Conservation (phyloP, 30 jellyfish, hydroid and myxozoan species). For the Turritopsis rubra region DNA sequence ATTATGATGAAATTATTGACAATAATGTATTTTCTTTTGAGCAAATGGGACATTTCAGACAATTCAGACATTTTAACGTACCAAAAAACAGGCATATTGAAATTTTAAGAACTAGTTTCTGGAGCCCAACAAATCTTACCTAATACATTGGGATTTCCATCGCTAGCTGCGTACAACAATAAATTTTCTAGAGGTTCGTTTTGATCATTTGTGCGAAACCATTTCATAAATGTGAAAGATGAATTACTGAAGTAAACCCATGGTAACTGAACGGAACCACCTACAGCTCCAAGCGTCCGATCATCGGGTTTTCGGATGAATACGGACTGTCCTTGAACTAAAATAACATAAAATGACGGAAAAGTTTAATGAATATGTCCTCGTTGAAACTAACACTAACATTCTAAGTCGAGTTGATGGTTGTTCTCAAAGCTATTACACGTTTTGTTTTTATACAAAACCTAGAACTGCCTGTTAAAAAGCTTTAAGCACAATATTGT, state of each 20-base stretch:
- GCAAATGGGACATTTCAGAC: too few species aligned
- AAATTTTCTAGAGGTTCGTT: background rate
- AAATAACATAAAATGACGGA: background rate
- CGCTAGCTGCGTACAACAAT: background rate
- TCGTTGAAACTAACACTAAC: too few species aligned
- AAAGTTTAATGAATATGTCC: too few species aligned
- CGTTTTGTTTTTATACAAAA: too few species aligned
- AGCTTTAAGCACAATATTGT: too few species aligned
- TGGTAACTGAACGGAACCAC: background rate
- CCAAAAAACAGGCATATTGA: background rate
- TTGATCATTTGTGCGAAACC: slow-evolving; percentile 21
- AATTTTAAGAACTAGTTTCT: too few species aligned
- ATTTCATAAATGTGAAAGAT: background rate
- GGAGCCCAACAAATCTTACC: background rate
- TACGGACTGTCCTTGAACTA: background rate
- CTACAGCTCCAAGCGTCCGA: slow-evolving; percentile 9
- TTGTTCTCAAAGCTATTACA: too few species aligned
- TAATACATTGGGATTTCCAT: background rate
- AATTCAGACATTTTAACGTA: too few species aligned
- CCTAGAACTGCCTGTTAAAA: too few species aligned
- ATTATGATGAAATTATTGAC: background rate
- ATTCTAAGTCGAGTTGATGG: too few species aligned
- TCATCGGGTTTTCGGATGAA: slow-evolving; percentile 14
- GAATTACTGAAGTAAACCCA: slow-evolving; percentile 7
- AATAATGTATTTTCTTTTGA: too few species aligned